Base-by-base conservation (phyloP, 2,797 vertebrate species). In the Pangasius krempfi region DNA sequence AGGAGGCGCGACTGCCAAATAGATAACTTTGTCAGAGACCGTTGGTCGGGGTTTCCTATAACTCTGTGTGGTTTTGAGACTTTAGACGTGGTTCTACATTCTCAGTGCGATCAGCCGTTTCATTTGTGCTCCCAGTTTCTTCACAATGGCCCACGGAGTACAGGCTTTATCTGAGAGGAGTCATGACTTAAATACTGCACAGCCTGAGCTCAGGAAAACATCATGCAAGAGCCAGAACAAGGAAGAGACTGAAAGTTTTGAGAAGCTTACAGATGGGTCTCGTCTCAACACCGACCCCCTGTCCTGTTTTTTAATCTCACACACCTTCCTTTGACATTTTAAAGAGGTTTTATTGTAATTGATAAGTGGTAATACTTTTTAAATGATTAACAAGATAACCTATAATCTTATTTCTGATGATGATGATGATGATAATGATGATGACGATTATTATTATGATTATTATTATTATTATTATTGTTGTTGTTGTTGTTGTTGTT, bases 1-100 rank as follows among this genome's bases (percentile, higher is more conserved):
- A 96, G 95, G 94, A 95, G 96, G 95, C 94, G 94, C 94, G 95
- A 95, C 96, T 96, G 95, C 96, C 96, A 96, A 96, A 96, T 94
- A 95, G 95, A 96, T 95, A 95, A 96, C 94, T 96, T 93, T 95
- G 95, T 96, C 96, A 96, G 95, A 89, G 92, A 92, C 92, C 47
- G 44, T 82, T 85, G 54, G 60, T 94, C 92, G 93, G 92, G 91
- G 88, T 92, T 94, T 89, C 88, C 92, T 93, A 89, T 93, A 92
- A 93, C 90, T 81, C 81, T 91, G 93, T 93, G 92, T 94, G 94
- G 94, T 95, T 93, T 93, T 91, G 79, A 90, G 90, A 93, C 93
- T 93, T 94, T 95, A 94, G 94, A 95, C 94, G 92, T 93, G 92
- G 92, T 96, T 93, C 95, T 92, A 92, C 90, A 92, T 94, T 95